Percentiles rank a stretch among this genome's conserved stretches.
These are phyloP conservation scores for Mesitornis unicolor DNA, from an alignment of 2,113 vertebrate genomes.

Conservation along the genomic window DNA sequence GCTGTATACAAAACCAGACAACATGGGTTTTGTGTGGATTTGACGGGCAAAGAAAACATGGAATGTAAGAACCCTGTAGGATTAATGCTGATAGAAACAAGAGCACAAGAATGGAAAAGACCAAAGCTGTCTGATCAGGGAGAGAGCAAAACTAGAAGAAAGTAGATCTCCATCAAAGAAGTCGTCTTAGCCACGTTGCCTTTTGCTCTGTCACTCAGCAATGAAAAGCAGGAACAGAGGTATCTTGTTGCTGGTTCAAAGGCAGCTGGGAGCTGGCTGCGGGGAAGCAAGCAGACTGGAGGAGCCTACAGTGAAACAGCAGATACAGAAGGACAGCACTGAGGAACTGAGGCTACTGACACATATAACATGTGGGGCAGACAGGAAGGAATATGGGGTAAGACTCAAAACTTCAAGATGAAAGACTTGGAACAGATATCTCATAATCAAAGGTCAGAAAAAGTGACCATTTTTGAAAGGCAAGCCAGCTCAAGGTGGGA, in stretches of 20 bases:
- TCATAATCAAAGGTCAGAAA: not conserved
- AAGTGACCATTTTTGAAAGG: not conserved
- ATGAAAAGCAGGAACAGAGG: not conserved
- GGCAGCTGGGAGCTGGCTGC: not conserved
- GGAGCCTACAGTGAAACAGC: not conserved
- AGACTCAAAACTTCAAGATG: not conserved
- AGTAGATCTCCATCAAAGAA: not conserved
- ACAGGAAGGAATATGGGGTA: not conserved
- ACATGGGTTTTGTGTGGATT: not conserved
- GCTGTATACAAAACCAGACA: not conserved
- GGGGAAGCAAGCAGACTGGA: not conserved
- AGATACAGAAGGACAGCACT: not conserved
- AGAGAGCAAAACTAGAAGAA: not conserved
- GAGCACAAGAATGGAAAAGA: not conserved
- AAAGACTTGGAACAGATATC: not conserved
- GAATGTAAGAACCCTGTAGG: not conserved
- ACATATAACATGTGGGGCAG: accelerated
- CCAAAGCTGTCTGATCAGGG: not conserved
- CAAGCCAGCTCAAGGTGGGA: not conserved
- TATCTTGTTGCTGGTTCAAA: not conserved
- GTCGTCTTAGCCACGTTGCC: not conserved
- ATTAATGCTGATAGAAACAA: not conserved
- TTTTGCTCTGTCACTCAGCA: not conserved
- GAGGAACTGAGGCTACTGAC: not conserved
- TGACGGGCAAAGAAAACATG: not conserved